Percentiles rank a stretch among this genome's conserved stretches.
Evolutionary conservation across 2,888 invertebrate genomes (phyloP).

Genomic region (Antheraea yamamai): DNA sequence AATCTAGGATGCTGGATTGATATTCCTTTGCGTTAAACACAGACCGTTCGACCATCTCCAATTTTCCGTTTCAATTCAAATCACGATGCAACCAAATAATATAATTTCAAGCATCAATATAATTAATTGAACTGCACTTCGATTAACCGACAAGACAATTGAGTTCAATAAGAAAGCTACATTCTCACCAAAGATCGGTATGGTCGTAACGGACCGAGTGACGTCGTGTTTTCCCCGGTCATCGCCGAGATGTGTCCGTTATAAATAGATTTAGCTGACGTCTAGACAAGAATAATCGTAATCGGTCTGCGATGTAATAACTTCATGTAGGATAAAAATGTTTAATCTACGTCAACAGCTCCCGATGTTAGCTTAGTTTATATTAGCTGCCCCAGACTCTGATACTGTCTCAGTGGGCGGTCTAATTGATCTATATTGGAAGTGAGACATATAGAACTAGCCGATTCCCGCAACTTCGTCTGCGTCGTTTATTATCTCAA

Average conservation of each 20-base stretch:
- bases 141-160: not conserved
- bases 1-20: too few species aligned
- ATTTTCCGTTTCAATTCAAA: too few species aligned
- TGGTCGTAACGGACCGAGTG: constrained; percentile 11
- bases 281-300: constrained; percentile 8
- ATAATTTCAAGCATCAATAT: not conserved
- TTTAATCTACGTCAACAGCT: not conserved
- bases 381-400: not conserved
- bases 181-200: constrained; percentile 8
- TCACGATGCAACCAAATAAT: not conserved
- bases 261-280: constrained; percentile 11
- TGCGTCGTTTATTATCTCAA: too few species aligned
- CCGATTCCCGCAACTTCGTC: too few species aligned
- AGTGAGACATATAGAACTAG: not conserved
- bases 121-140: constrained; percentile 3
- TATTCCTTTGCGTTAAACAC: not conserved
- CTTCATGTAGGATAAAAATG: not conserved
- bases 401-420: not conserved
- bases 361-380: not conserved
- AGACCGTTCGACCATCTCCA: not conserved
- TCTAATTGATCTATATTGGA: not conserved
- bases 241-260: constrained; percentile 1
- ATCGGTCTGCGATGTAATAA: not conserved
- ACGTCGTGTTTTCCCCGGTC: constrained; percentile 1
- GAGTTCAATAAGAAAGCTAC: constrained; percentile 1